phyloP scores from a whole-genome alignment of 2,888 invertebrate species.

The Tillus elongatus region DNA sequence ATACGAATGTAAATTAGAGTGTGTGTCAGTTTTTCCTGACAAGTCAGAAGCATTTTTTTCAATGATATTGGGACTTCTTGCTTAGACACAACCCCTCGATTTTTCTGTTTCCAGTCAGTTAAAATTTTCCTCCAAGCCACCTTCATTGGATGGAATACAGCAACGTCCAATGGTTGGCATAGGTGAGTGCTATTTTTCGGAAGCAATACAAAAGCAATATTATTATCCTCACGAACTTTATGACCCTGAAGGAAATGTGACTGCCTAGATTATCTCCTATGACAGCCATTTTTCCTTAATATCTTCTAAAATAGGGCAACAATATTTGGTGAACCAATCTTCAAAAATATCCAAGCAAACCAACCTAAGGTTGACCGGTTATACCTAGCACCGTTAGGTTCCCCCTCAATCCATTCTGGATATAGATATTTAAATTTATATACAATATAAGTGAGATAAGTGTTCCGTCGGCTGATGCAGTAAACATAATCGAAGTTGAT shows the following conservation, averaged over 20 bases:
- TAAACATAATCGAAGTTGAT: slow-evolving; percentile 30
- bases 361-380: slow-evolving; percentile 32
- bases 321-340: slow-evolving; percentile 26
- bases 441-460: slow-evolving; percentile 29
- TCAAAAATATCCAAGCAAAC: slow-evolving; percentile 24
- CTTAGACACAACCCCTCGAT: background rate
- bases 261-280: slow-evolving; percentile 30
- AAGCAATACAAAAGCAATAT: slow-evolving; percentile 27
- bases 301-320: slow-evolving; percentile 23
- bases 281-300: slow-evolving; percentile 25
- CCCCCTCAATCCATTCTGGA: slow-evolving; percentile 34
- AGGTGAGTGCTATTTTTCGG: slow-evolving; percentile 25
- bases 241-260: slow-evolving; percentile 23
- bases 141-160: slow-evolving; percentile 20
- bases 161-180: slow-evolving; percentile 20
- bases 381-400: slow-evolving; percentile 30
- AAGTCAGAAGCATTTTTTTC: background rate
- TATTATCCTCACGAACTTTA: slow-evolving; percentile 26
- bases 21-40: no score
- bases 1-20: no score
- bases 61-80: background rate
- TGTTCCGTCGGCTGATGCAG: slow-evolving; percentile 28
- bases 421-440: no score
- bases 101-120: background rate
- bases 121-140: no score